Base-by-base conservation (phyloP, 92 coral and sea anemone species). In the Palythoa grandis region DNA sequence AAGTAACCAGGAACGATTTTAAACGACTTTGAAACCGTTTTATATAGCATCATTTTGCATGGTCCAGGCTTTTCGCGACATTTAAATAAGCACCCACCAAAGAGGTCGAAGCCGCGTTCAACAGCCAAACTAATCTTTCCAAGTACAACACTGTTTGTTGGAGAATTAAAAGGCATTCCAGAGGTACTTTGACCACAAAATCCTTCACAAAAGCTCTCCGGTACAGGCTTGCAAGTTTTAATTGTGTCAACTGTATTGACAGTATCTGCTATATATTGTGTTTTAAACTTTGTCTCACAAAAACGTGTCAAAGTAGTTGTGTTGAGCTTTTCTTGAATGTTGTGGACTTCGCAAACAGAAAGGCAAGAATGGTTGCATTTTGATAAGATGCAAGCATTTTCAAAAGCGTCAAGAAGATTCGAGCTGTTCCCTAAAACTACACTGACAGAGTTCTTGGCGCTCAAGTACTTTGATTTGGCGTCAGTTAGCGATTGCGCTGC, bases 51-150 rank as follows among this genome's bases (percentile, higher is more conserved):
- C 85, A 66, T 48, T 66, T 23, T 80, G 74, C 85, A 80, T 20
- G 74, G 85, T 80, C 85, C 85, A 4, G 60, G 58, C 13, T 80
- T 63, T 80, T 24, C 85, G 2, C 14, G 74, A 23, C 85, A 80
- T 0, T 35, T 67, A 20, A 60, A 80, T 22, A 70, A 80, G 17
- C 85, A 80, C 16, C 75, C 85, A 22, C 85, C 75, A 20, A 48
- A 52, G 35, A 80, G 85, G 23, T 17, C 85, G 10, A 74, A 66
- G 47, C 9, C 23, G 22, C 66, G 61, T 15, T 80, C 50, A 4
- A n/a, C 61, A 66, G 70, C 35, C 22, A 52, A 47, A 48, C 48
- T 53, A 65, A 80, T 69, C 20, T 24, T 53, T 2, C 85, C 85
- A 40, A 80, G 85, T 4, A 54, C 43, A 80, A 79, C 39, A 17